Evolutionary conservation across 2,797 vertebrate species (phyloP), one percentile per base, ranked within the genome.

Genomic region (Decapterus maruadsi): DNA sequence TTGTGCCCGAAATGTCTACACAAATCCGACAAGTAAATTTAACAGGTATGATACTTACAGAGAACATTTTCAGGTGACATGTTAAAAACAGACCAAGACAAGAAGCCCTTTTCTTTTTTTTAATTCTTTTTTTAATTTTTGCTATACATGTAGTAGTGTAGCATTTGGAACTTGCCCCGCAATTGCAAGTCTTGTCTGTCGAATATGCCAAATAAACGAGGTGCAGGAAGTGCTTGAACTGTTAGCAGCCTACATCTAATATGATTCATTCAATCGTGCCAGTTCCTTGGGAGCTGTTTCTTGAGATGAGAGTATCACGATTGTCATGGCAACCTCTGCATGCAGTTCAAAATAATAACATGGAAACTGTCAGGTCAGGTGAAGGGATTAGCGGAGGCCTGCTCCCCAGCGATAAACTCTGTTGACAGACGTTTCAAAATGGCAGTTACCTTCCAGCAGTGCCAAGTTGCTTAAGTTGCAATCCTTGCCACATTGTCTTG

Each of bases 361-460:
- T 34, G 22, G 53, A 77, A 73, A 68, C 20, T 74, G 66, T 67
- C 40, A 51, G 56, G 73, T 81, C 71, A 78, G 74, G 75, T 73
- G 68, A 29, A 48, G 42, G 77, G 70, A 83, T 83, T 83, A 83
- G 68, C 13, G 22, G 50, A 19, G 40, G 50, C 66, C 77, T 84
- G 86, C 57, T 64, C 45, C 50, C 17, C 6, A 3, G 55, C 75
- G 75, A 84, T 83, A 74, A 87, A 83, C 17, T 29, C 20, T 8
- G 38, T 29, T 56, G 68, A 77, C 58, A 68, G 58, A 22, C 36
- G 63, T 53, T 64, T 68, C 3, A 74, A 86, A 86, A 82, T 46
- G 43, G 57, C 55, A 66, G 40, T 62, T 40, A 68, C 68, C 64
- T 76, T 31, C 31, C n/a, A 50, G 53, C 66, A 40, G 17, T 51